Evolutionary conservation across 2,797 vertebrate species (phyloP).

Genomic region (Tragopan temminckii): DNA sequence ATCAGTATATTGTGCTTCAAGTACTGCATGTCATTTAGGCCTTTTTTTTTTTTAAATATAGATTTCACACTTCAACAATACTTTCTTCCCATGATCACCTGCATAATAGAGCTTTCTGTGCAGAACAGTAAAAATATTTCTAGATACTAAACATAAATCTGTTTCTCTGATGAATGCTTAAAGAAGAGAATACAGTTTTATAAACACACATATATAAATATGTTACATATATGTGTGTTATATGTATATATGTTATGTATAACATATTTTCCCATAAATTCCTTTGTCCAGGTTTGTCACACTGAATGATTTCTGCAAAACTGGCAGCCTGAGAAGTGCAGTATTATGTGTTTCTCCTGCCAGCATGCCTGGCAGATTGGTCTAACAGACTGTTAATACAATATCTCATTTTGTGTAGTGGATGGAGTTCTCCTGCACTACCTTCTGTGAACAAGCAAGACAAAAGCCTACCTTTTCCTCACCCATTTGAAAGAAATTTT

Average conservation of each 20-base stretch:
- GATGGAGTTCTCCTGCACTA: neutral
- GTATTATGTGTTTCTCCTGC: neutral
- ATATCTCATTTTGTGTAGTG: neutral
- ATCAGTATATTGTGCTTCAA: neutral
- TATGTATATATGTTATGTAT: neutral
- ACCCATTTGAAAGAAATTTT: neutral
- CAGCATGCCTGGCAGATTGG: neutral
- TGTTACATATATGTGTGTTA: neutral
- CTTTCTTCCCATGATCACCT: neutral
- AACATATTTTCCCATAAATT: neutral
- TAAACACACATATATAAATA: neutral
- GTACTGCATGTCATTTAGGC: too few relatives aligned
- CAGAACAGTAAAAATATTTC: neutral
- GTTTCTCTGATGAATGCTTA: neutral
- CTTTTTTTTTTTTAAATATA: neutral
- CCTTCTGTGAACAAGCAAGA: neutral
- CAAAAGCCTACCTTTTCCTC: slow-evolving; percentile 7
- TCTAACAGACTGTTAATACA: neutral
- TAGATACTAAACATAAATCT: neutral
- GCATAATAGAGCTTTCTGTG: neutral
- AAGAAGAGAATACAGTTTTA: neutral
- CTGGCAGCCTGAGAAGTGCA: neutral
- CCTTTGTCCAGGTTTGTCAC: neutral
- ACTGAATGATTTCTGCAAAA: neutral
- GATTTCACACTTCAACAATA: neutral